Conservation (phyloP, 1,140 invertebrate genomes). For the Panonychus citri region DNA sequence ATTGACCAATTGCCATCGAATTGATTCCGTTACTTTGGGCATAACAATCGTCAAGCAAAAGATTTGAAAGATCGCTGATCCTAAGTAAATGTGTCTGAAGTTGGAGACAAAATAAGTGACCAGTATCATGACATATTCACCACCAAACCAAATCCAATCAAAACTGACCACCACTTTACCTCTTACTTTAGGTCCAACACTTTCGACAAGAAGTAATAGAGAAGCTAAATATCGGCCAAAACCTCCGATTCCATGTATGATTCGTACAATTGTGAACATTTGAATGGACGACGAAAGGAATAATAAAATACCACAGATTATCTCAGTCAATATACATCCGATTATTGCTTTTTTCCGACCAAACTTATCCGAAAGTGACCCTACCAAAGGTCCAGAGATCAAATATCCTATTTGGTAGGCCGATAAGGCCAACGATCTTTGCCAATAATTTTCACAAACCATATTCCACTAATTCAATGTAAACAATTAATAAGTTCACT, state of each 20-base stretch:
- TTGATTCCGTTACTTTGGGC: slow-evolving; percentile 6
- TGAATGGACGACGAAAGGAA: neutral
- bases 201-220: slow-evolving; percentile 35
- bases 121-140: slow-evolving; percentile 41
- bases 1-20: slow-evolving; percentile 8
- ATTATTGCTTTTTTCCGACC: slow-evolving; percentile 3
- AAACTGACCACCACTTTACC: slow-evolving; percentile 42
- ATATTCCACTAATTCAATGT: slow-evolving; percentile 47
- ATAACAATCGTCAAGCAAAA: neutral
- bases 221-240: neutral
- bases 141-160: slow-evolving; percentile 52
- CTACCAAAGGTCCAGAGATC: slow-evolving; percentile 49
- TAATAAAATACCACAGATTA: neutral
- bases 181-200: slow-evolving; percentile 50
- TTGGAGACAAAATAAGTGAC: slow-evolving; percentile 38
- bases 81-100: slow-evolving; percentile 30
- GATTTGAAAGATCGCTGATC: neutral
- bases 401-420: slow-evolving; percentile 60
- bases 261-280: neutral
- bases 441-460: slow-evolving; percentile 40
- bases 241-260: slow-evolving; percentile 1
- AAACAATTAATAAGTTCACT: too few relatives aligned
- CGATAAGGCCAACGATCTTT: slow-evolving; percentile 43
- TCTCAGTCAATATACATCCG: neutral
- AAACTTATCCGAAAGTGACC: slow-evolving; percentile 51